Evolutionary conservation across 2,888 invertebrate genomes (phyloP).

Genomic region (Sthenelais limicola): DNA sequence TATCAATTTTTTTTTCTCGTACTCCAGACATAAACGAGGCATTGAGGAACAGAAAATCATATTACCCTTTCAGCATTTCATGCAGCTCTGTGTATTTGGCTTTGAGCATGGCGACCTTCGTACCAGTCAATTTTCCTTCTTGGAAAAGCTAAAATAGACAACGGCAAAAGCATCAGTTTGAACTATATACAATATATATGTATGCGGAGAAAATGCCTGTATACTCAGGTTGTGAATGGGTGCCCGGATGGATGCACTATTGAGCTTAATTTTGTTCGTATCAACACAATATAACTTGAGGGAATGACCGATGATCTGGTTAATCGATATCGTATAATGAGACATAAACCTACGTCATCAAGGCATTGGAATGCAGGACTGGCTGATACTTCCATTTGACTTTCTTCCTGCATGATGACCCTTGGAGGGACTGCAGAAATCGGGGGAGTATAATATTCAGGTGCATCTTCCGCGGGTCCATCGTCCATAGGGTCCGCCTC

Average conservation of each 20-base stretch:
- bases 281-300: too few relatives aligned
- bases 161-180: too few relatives aligned
- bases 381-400: constrained; percentile 70
- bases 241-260: too few relatives aligned
- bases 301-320: too few relatives aligned
- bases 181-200: too few relatives aligned
- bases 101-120: constrained; percentile 70
- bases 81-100: constrained; percentile 72
- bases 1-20: background rate
- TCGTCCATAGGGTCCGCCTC: constrained; percentile 45
- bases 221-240: too few relatives aligned
- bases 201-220: too few relatives aligned
- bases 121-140: constrained; percentile 70
- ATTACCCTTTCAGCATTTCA: constrained; percentile 68
- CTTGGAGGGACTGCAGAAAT: constrained; percentile 69
- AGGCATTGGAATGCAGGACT: constrained; percentile 72
- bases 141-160: constrained; percentile 64
- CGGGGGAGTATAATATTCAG: constrained; percentile 63
- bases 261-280: too few relatives aligned
- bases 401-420: constrained; percentile 68
- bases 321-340: too few relatives aligned
- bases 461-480: constrained; percentile 48
- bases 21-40: background rate
- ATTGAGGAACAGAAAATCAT: background rate
- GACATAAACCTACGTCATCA: constrained; percentile 64